These are phyloP conservation scores for Cyphomyrmex costatus DNA, from an alignment of 1,140 invertebrate species.

Conservation along the genomic window DNA sequence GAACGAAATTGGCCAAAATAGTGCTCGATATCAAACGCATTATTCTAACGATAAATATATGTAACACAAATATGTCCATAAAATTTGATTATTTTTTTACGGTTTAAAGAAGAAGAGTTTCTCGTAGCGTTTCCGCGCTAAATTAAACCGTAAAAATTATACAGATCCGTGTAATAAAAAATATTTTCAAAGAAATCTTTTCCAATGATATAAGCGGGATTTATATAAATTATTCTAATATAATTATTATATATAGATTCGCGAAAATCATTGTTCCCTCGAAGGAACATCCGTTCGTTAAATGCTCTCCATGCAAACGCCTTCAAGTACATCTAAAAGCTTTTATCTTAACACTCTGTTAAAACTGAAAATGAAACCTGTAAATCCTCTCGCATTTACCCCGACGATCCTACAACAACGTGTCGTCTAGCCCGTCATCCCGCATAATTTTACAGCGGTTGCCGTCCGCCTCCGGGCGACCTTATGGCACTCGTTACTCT, in stretches of 20 bases:
- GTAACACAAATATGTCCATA: too few species aligned
- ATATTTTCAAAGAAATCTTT: neutral
- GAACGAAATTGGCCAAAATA: neutral
- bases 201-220: neutral
- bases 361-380: slow-evolving; percentile 18
- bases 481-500: slow-evolving; percentile 50
- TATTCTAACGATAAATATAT: neutral
- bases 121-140: too few species aligned
- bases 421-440: slow-evolving; percentile 41
- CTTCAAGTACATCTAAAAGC: neutral
- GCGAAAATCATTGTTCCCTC: neutral
- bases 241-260: neutral
- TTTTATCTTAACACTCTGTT: slow-evolving; percentile 5
- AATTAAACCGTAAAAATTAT: too few species aligned
- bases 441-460: slow-evolving; percentile 46
- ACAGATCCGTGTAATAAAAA: neutral
- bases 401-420: slow-evolving; percentile 34
- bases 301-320: neutral
- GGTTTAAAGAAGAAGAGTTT: too few species aligned
- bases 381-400: slow-evolving; percentile 3
- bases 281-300: neutral
- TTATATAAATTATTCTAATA: neutral
- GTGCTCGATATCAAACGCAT: neutral
- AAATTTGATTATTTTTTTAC: too few species aligned
- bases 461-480: slow-evolving; percentile 49